Evolutionary conservation across 2,113 vertebrate genomes (phyloP).

Genomic region (Columbina picui): DNA sequence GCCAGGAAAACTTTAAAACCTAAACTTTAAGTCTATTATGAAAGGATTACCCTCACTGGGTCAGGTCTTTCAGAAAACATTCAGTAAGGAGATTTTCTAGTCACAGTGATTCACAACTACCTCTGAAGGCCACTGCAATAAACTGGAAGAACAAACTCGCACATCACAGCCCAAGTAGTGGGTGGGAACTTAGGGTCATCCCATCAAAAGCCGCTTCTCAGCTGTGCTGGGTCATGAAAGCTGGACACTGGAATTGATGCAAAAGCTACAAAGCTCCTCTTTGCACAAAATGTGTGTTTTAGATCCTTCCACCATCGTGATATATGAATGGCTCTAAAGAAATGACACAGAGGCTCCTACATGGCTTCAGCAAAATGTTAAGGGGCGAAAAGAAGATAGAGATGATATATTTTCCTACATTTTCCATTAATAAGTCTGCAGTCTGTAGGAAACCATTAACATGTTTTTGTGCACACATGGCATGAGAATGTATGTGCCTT

Average conservation of each 20-base stretch:
- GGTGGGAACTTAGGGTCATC: background rate
- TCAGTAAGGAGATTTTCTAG: background rate
- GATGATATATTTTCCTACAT: background rate
- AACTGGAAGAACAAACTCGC: background rate
- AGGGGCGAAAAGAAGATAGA: background rate
- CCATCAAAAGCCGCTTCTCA: background rate
- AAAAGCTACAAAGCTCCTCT: background rate
- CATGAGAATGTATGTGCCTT: background rate
- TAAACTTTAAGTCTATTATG: background rate
- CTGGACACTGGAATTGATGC: background rate
- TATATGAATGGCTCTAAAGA: background rate
- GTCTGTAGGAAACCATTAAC: background rate
- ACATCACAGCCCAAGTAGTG: background rate
- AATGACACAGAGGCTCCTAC: background rate
- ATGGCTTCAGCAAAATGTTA: background rate
- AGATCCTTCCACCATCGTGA: fast-evolving
- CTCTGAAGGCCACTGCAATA: background rate
- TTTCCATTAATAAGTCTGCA: background rate
- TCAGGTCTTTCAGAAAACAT: background rate
- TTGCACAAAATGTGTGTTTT: background rate
- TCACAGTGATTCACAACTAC: background rate
- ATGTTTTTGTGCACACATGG: background rate
- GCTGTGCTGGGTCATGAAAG: background rate
- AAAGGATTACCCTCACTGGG: background rate
- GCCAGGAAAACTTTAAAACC: background rate